phyloP scores from a whole-genome alignment of 2,113 vertebrate species.

The Antennarius striatus region DNA sequence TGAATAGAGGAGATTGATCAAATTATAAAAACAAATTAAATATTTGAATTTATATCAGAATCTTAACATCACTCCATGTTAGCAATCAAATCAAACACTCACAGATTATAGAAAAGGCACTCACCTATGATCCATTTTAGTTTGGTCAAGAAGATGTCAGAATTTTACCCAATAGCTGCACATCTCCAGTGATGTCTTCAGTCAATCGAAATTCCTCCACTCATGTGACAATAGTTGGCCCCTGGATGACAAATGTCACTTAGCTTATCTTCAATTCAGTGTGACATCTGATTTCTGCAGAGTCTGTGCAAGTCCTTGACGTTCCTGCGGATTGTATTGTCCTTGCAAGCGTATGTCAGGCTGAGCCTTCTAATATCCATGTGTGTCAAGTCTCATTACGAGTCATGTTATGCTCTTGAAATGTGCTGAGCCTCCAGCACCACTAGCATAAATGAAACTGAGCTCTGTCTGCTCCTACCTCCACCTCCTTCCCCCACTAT shows the following conservation, averaged over 20 bases:
- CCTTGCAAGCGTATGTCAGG: conserved; percentile 29
- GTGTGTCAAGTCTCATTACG: conserved; percentile 36
- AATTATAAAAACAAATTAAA: background rate
- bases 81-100: background rate
- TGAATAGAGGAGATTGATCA: background rate
- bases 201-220: background rate
- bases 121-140: conserved; percentile 44
- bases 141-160: conserved; percentile 10
- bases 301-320: conserved; percentile 28
- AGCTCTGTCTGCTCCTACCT: conserved; percentile 54
- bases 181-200: conserved; percentile 25
- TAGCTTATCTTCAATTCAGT: conserved; percentile 25
- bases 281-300: conserved; percentile 20
- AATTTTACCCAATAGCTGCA: conserved; percentile 29
- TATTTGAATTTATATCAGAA: background rate
- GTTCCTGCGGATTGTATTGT: conserved; percentile 13
- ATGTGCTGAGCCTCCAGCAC: conserved; percentile 57
- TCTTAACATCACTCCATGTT: background rate
- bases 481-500: conserved; percentile 23
- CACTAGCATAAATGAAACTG: conserved; percentile 69
- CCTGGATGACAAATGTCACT: conserved; percentile 22
- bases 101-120: conserved; percentile 6
- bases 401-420: conserved; percentile 48
- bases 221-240: conserved; percentile 8
- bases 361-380: conserved; percentile 60